Base-by-base conservation (phyloP, 2,113 vertebrate genomes). In the Hiodon alosoides region DNA sequence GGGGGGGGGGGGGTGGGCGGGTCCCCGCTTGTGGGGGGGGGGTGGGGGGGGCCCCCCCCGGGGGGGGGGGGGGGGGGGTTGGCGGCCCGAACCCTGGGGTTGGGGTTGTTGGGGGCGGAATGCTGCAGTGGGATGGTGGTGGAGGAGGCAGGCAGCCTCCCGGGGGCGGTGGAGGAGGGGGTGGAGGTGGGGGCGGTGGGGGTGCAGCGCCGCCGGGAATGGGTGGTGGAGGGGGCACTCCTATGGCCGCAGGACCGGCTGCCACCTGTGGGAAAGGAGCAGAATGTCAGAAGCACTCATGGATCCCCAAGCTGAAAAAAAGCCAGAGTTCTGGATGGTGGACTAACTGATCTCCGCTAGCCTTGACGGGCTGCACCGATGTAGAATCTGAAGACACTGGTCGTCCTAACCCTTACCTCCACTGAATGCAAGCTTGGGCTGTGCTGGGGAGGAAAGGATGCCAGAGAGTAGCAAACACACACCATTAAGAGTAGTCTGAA, bases 21-120 rank as follows among this genome's bases (percentile, higher is more conserved):
- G 70, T 4, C 83, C 85, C 3, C 92, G 89, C 31, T 84, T 81
- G 0, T 89, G 83, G 0, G 90, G 91, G 0, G 91, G 94, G 0
- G 92, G 92, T 0, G 88, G 90, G 6, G 87, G 89, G 2, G 84
- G 81, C 4, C 90, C 90, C 67, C n/a, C 88, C 0, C 88, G 86
- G 0, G 91, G 90, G 0, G 89, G 85, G 0, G 84, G 82, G n/a
- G 3, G 91, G 94, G 0, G 92, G 91, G 2, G 88, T 88, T 8
- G 88, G 91, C 14, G 87, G 83, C 10, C 90, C 90, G 8, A 50
- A 83, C 0, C 86, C 85, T 0, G 90, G 89, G 0, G 86, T 85
- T 0, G 89, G 90, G 0, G 92, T 89, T 0, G 92, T 91, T 0
- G 91, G 89, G 50, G 0, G 91, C 75, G 88, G 88, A 1, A 84